These are phyloP conservation scores for Petaurus breviceps DNA, from an alignment of 2,113 vertebrate species.

Conservation along the genomic window DNA sequence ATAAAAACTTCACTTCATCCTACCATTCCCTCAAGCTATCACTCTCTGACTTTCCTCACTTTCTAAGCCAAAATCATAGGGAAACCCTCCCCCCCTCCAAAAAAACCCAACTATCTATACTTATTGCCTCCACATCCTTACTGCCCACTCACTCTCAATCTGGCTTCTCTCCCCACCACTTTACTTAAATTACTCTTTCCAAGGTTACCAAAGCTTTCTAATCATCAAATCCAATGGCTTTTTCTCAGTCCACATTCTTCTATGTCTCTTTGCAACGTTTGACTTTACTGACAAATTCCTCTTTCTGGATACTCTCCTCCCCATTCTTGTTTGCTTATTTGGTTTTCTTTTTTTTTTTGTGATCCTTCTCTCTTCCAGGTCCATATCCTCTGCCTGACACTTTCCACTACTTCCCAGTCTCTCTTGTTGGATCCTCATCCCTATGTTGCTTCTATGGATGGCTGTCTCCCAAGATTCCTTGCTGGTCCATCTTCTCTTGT, in stretches of 20 bases:
- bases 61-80: background rate
- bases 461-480: background rate
- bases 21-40: background rate
- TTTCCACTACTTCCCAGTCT: background rate
- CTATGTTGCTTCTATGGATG: background rate
- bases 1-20: background rate
- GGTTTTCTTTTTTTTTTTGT: background rate
- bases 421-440: background rate
- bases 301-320: background rate
- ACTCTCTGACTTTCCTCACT: background rate
- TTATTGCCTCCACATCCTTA: background rate
- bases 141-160: background rate
- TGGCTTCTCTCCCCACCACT: background rate
- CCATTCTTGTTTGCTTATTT: no score
- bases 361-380: background rate
- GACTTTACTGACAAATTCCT: background rate
- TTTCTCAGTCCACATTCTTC: background rate
- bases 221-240: background rate
- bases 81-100: no score
- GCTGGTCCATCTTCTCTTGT: background rate
- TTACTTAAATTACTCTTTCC: background rate
- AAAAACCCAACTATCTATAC: background rate
- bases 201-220: background rate
- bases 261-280: background rate
- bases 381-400: background rate